These are phyloP conservation scores for Pitangus sulphuratus DNA, from an alignment of 2,797 vertebrate genomes.

Conservation along the genomic window DNA sequence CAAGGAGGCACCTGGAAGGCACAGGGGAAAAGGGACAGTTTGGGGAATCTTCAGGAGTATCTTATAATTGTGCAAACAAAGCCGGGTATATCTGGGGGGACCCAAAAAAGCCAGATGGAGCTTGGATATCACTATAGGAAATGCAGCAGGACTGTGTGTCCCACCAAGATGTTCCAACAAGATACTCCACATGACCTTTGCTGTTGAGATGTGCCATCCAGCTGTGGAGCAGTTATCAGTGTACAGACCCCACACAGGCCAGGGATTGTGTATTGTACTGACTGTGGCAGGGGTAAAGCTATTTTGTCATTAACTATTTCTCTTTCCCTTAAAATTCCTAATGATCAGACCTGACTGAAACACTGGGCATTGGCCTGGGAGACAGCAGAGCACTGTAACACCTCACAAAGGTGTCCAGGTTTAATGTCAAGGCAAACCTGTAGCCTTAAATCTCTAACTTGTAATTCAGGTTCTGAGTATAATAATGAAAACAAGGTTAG, in stretches of 20 bases:
- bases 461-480: constrained; percentile 20
- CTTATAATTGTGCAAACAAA: not conserved
- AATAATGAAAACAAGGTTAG: constrained; percentile 56
- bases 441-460: not conserved
- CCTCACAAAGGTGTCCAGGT: not conserved
- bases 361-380: not conserved
- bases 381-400: not conserved
- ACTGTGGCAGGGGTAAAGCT: not conserved
- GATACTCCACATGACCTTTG: not conserved
- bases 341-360: not conserved
- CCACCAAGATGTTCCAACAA: not conserved
- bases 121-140: not conserved
- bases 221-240: not conserved
- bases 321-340: not conserved
- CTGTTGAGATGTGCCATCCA: not conserved
- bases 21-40: not conserved
- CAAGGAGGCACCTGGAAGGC: not conserved
- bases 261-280: not conserved
- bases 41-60: not conserved
- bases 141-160: not conserved
- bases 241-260: not conserved
- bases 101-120: not conserved
- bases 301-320: not conserved
- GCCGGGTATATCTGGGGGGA: not conserved
- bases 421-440: not conserved